Evolutionary conservation across 2,888 invertebrate genomes (phyloP), one percentile per base, ranked within the genome.

Genomic region (Tanytarsus gracilentus): DNA sequence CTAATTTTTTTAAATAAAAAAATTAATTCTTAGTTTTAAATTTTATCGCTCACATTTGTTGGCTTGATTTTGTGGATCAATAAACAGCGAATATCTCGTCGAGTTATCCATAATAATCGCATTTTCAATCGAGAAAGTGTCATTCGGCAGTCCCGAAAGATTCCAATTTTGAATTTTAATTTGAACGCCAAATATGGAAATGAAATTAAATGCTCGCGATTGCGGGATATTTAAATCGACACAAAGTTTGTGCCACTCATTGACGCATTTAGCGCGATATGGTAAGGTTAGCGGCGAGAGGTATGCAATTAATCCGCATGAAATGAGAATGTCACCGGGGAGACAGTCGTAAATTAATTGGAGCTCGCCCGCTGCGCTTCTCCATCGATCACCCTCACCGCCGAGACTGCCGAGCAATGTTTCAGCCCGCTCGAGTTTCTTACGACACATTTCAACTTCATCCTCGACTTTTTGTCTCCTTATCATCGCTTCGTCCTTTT

Each of bases 1-100:
- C n/a, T n/a, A n/a, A n/a, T n/a, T n/a, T n/a, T n/a, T n/a, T n/a
- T n/a, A n/a, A n/a, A n/a, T n/a, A n/a, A n/a, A n/a, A n/a, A n/a
- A n/a, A n/a, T n/a, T n/a, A n/a, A n/a, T n/a, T n/a, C n/a, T n/a
- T n/a, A n/a, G n/a, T n/a, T n/a, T n/a, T n/a, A n/a, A n/a, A n/a
- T n/a, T n/a, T n/a, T n/a, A n/a, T n/a, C n/a, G n/a, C n/a, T n/a
- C n/a, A n/a, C n/a, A 94, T 70, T 88, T 89, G 69, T 91, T 91
- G 27, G 93, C 94, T 70, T 94, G 93, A 8, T 86, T 87, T 74
- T 94, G 93, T 0, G 94, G 94, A 75, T 95, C 94, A 64, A 95
- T 88, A 71, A 94, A 86, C 30, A 95, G 78, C 1, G 94, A 92
- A 85, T 91, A 94, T 30, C 93, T 79, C 16, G 85, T 80, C 0